Evolutionary conservation across 2,113 vertebrate species (phyloP), one percentile per base, ranked within the genome.

Genomic region (Oryzias melastigma): DNA sequence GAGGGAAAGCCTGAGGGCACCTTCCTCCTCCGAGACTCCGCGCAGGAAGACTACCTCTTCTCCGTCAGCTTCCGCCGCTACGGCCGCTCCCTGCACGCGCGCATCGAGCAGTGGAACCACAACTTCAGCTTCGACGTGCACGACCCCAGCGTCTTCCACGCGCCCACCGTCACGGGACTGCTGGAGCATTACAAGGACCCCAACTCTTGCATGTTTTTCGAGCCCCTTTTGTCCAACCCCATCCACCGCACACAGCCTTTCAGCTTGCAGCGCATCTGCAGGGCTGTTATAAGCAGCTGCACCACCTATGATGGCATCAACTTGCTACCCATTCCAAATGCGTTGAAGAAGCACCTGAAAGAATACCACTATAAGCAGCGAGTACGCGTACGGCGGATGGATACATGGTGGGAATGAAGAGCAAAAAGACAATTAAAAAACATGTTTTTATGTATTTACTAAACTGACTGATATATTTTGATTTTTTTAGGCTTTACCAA

Each of bases 311-410:
- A 94, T 5, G 92, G 93, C 52, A 92, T 94, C 20, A 89, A 87
- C 52, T 71, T 84, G 22, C 87, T 94, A 67, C 93, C 91, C 68
- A 87, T 94, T 64, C 93, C 93, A 65, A 89, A 84, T 22, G 49
- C 91, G 42, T 84, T 94, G 52, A 94, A 94, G 87, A 91, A 93
- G 69, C 93, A 94, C 69, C 87, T 94, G 52, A 92, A 92, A 73
- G 93, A 94, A 76, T 94, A 93, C 73, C 93, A 94, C 66, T 94
- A 94, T 77, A 94, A 94, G 62, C 93, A 94, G 82, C 90, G 91
- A 35, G 91, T 93, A 18, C 84, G 92, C 1, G 90, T 93, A 10
- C 87, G 92, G 24, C 67, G 91, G 49, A 90, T 94, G 67, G 93
- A 94, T 51, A 81, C 91, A 4, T 90, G 91, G 87, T 92, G 91